Evolutionary conservation across 2,797 vertebrate species (phyloP), one percentile per base, ranked within the genome.

Genomic region (Amphiprion clarkii): DNA sequence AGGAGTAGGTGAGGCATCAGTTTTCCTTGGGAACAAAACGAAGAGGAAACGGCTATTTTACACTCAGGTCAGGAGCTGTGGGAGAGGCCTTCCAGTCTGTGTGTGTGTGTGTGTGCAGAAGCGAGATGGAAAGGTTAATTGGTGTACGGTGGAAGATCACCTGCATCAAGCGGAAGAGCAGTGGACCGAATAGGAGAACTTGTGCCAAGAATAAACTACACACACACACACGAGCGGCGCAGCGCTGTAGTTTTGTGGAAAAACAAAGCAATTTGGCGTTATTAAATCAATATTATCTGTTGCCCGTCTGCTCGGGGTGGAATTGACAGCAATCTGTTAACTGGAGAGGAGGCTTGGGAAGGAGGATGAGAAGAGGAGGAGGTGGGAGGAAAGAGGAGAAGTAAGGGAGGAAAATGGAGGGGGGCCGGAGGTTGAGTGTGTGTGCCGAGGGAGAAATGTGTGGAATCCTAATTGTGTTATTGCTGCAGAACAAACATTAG

Each of bases 391-490:
- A 40, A 55, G 36, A 63, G 36, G n/a, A 56, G 72, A 72, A 17
- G 57, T 68, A 51, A 48, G 11, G 55, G 46, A 46, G 56, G 48
- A 62, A 56, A 55, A 69, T 46, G 19, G 25, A 55, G 17, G 52
- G 74, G 73, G 76, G 73, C 62, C 1, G 51, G 67, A 55, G 42
- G 63, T 76, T 63, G 69, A 76, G 65, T 75, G 71, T 83, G 79
- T 72, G 79, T 62, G 62, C 5, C 3, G 5, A 46, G 16, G 19
- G 16, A 92, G 83, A 89, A 86, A 93, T 89, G 87, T 78, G 88
- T 88, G 86, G 88, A 94, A 93, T 91, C 86, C 89, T 92, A 94
- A 93, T 92, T 91, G 89, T 92, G 92, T 94, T 94, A 92, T 92
- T 93, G 88, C 89, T 88, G 83, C 87, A 90, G 89, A 90, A 85